Percentiles rank a stretch among this genome's conserved stretches.
Conservation (phyloP, 2,797 vertebrate species). For the Pyrocephalus nanus region DNA sequence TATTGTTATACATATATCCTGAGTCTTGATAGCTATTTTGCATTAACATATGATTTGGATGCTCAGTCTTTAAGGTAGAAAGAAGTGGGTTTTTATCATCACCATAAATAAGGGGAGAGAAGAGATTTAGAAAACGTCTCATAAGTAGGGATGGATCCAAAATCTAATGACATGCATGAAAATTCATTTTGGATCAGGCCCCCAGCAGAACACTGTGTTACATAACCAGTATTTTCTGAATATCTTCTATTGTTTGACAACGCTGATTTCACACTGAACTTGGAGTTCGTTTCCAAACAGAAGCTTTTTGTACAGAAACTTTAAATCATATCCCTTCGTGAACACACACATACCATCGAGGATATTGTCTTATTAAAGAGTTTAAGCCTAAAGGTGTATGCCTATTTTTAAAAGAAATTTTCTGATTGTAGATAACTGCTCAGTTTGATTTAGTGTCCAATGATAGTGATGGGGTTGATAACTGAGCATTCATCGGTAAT, state of each 20-base stretch:
- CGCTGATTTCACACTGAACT: slow-evolving; percentile 20
- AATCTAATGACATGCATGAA: background rate
- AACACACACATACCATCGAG: slow-evolving; percentile 39
- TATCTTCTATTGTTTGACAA: slow-evolving; percentile 13
- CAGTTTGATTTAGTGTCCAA: slow-evolving; percentile 87
- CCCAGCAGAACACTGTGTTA: background rate
- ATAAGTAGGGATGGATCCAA: background rate
- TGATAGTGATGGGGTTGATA: slow-evolving; percentile 86
- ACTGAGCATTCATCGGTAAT: slow-evolving; percentile 86
- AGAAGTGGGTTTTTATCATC: background rate
- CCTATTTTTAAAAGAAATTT: slow-evolving; percentile 80
- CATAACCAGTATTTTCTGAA: background rate
- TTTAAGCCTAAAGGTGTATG: slow-evolving; percentile 75
- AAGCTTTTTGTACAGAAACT: slow-evolving; percentile 33
- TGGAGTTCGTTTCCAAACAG: background rate
- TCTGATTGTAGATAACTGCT: slow-evolving; percentile 85
- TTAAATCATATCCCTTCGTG: slow-evolving; percentile 37
- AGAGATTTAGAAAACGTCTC: background rate
- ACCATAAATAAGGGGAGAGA: background rate
- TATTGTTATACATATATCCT: background rate
- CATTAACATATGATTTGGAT: background rate
- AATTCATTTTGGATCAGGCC: background rate
- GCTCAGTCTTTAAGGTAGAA: background rate
- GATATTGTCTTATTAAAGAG: slow-evolving; percentile 75
- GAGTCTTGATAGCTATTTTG: slow-evolving; percentile 9